Conservation (phyloP, 2,797 vertebrate genomes). For the Numenius phaeopus region DNA sequence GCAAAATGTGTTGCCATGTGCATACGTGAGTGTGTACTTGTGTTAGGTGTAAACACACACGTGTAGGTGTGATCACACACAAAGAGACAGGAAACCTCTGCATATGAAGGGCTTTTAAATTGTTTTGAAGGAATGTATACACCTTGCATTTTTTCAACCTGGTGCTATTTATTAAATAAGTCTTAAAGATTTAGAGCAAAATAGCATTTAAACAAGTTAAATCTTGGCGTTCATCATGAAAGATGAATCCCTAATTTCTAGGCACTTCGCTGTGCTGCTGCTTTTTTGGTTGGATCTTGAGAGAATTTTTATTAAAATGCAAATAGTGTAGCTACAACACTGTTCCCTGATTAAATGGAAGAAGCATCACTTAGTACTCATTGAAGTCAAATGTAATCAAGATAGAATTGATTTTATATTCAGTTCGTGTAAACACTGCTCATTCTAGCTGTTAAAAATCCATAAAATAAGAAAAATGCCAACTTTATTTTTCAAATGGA, state of each 20-base stretch:
- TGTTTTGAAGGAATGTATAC: not conserved
- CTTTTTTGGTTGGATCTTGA: slow-evolving; percentile 32
- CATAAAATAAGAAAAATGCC: slow-evolving; percentile 67
- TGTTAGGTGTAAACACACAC: not conserved
- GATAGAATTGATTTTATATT: slow-evolving; percentile 76
- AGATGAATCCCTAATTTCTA: slow-evolving; percentile 13
- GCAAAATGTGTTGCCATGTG: not conserved
- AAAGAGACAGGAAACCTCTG: not conserved
- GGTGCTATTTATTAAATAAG: not conserved
- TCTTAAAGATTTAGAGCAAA: slow-evolving; percentile 7
- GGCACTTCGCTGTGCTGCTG: not conserved
- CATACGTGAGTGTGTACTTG: not conserved
- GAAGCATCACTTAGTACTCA: slow-evolving; percentile 70
- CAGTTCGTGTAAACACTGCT: slow-evolving; percentile 68
- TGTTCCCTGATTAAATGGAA: slow-evolving; percentile 73
- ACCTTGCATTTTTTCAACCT: not conserved
- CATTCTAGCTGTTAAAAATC: slow-evolving; percentile 68
- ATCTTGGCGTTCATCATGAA: not conserved
- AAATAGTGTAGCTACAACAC: slow-evolving; percentile 54
- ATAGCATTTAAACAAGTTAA: not conserved
- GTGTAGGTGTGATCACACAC: not conserved
- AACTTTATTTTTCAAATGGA: slow-evolving; percentile 60
- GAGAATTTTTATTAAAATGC: slow-evolving; percentile 73
- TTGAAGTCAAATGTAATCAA: slow-evolving; percentile 78
- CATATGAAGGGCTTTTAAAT: not conserved